Conservation (phyloP, 1,140 invertebrate genomes). For the Zaprionus lachaisei region DNA sequence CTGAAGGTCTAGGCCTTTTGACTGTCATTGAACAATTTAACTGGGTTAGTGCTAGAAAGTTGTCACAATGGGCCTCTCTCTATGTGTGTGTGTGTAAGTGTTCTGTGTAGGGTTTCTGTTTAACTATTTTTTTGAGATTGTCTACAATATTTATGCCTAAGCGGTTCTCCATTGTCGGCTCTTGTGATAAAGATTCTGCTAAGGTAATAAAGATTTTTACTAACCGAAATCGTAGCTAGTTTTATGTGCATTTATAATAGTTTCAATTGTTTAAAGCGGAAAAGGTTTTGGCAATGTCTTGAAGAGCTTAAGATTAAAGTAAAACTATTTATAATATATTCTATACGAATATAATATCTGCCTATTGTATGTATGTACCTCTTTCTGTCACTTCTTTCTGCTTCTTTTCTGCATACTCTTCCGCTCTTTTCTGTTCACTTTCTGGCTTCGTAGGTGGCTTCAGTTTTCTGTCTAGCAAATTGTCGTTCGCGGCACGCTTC, state of each 20-base stretch:
- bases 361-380: too few relatives aligned
- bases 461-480: constrained; percentile 9
- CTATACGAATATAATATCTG: background rate
- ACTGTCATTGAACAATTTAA: constrained; percentile 55
- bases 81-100: constrained; percentile 11
- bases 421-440: background rate
- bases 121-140: background rate
- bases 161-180: background rate
- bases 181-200: background rate
- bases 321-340: background rate
- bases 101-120: constrained; percentile 3
- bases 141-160: background rate
- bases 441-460: constrained; percentile 38
- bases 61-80: constrained; percentile 32
- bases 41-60: constrained; percentile 67
- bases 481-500: constrained; percentile 44
- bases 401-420: background rate
- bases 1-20: constrained; percentile 6
- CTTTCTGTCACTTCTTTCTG: background rate
- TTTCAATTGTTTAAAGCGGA: background rate
- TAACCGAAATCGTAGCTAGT: background rate
- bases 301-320: too few relatives aligned
- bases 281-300: background rate
- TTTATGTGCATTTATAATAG: background rate
- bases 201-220: background rate